These are phyloP conservation scores for Drosophila setifemur DNA, from an alignment of 1,140 invertebrate genomes.

Conservation along the genomic window DNA sequence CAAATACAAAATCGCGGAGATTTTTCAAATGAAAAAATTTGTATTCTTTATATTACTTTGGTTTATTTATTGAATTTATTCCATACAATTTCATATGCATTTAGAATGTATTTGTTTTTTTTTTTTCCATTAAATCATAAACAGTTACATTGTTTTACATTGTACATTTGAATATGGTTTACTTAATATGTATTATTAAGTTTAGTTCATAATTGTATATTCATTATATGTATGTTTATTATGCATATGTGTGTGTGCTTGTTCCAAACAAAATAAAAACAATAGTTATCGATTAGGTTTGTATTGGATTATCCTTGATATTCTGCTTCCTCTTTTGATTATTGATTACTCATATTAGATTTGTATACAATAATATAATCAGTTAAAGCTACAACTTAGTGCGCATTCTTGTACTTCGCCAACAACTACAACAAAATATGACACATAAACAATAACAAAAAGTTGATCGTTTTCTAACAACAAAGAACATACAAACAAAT, in stretches of 20 bases:
- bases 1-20: no score
- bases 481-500: conserved; percentile 32
- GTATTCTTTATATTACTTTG: conserved; percentile 41
- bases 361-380: conserved; percentile 43
- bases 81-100: conserved; percentile 46
- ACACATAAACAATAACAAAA: conserved; percentile 65
- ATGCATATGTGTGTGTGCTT: conserved; percentile 41
- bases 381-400: conserved; percentile 79
- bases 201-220: conserved; percentile 54
- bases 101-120: conserved; percentile 20
- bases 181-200: conserved; percentile 61
- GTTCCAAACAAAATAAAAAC: conserved; percentile 59
- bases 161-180: conserved; percentile 73
- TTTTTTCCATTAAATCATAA: conserved; percentile 61
- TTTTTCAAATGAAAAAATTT: background rate
- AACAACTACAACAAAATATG: conserved; percentile 68
- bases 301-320: conserved; percentile 3
- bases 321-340: conserved; percentile 2
- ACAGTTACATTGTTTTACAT: conserved; percentile 77
- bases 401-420: conserved; percentile 67
- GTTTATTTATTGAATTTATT: conserved; percentile 78
- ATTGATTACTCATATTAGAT: background rate
- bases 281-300: conserved; percentile 41
- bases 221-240: conserved; percentile 39
- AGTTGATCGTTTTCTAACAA: conserved; percentile 23